Evolutionary conservation across 1,140 invertebrate species (phyloP), one percentile per base, ranked within the genome.

Genomic region (Hylaeus anthracinus): DNA sequence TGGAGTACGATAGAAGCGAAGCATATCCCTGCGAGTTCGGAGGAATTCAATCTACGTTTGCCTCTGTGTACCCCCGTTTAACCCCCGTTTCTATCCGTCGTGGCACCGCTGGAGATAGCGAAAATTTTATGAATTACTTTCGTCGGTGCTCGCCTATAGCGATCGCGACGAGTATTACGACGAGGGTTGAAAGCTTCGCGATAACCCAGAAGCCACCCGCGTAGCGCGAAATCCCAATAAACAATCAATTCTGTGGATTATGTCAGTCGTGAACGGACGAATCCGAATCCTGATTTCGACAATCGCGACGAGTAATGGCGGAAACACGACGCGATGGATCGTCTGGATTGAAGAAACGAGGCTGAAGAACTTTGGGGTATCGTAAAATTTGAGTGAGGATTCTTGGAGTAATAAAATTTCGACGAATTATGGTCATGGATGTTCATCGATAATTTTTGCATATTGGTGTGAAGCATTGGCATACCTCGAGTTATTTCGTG

Each of bases 11-110:
- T 15, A 4, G 15, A 3, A 15, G 26, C 5, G 10, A 39, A 4
- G 37, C 2, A 60, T 60, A 67, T 51, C 45, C 26, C 9, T 8
- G 9, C 43, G 45, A 51, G 43, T 51, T 12, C 48, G 65, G 3
- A 51, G n/a, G 43, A 67, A 67, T 67, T 67, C 45, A 67, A 67
- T 67, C 65, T 67, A 45, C 0, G n/a, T n/a, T n/a, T 9, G 2
- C 65, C 3, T 26, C n/a, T 37, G 45, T 37, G 12, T 67, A 37
- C 9, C n/a, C 45, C 1, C 45, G 60, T 63, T 63, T 63, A 26
- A 26, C 26, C 26, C 26, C 26, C 60, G 26, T 9, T 5, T 1
- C 26, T 2, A 39, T 63, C 41, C 37, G 14, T 5, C 41, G 0
- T n/a, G 15, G 10, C 2, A 3, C 26, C 3, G 55, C 45, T 51